phyloP scores from a whole-genome alignment of 2,888 invertebrate species.

The Sicus ferrugineus region DNA sequence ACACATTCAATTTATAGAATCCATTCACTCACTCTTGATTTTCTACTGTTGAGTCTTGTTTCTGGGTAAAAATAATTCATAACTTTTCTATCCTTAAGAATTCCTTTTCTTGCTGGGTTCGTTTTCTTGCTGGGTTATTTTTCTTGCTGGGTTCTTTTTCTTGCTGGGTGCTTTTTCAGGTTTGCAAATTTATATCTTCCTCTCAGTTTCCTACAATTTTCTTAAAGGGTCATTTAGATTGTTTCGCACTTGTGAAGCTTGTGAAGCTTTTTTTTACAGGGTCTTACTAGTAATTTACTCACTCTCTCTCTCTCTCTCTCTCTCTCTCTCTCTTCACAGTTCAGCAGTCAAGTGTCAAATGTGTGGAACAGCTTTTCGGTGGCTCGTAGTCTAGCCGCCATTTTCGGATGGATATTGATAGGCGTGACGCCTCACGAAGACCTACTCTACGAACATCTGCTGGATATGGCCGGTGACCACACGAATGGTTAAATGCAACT shows the following conservation, averaged over 20 bases:
- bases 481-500: conserved; percentile 59
- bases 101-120: too few relatives aligned
- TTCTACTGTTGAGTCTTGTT: too few relatives aligned
- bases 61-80: too few relatives aligned
- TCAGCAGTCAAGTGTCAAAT: conserved; percentile 64
- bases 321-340: conserved; percentile 47
- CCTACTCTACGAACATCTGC: conserved; percentile 66
- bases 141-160: too few relatives aligned
- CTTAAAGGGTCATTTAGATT: too few relatives aligned
- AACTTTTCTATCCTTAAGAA: too few relatives aligned
- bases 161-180: too few relatives aligned
- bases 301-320: background rate
- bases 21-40: background rate
- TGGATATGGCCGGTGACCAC: conserved; percentile 64
- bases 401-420: conserved; percentile 68
- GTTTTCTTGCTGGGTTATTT: too few relatives aligned
- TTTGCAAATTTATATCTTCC: too few relatives aligned
- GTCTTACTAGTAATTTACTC: background rate
- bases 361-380: conserved; percentile 68
- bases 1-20: background rate
- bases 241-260: too few relatives aligned
- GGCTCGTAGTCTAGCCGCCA: conserved; percentile 67
- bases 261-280: too few relatives aligned
- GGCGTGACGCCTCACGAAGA: conserved; percentile 67
- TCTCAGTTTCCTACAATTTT: too few relatives aligned